Evolutionary conservation across 2,888 invertebrate species (phyloP), one percentile per base, ranked within the genome.

Genomic region (Congeria kusceri): DNA sequence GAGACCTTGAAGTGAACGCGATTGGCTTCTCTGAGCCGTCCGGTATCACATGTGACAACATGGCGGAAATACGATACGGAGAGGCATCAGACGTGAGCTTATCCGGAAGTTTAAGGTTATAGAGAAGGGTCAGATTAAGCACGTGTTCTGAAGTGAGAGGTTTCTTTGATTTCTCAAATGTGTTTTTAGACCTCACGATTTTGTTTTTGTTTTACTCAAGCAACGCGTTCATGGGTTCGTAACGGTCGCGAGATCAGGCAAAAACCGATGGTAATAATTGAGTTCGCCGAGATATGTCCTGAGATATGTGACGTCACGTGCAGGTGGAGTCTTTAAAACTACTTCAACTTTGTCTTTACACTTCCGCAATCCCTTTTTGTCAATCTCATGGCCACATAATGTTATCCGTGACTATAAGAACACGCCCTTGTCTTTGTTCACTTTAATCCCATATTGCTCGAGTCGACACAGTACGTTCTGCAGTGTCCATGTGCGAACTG

Each of bases 31-130:
- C 39, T 39, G 39, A 39, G 39, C 64, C 64, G 15, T 64, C 47
- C 1, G 28, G 64, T n/a, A 64, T 27, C 1, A 47, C 27, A 23
- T 64, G 64, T 15, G 47, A 28, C 47, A 64, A 47, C 0, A 64
- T 27, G 1, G 4, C 25, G 18, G 27, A 23, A 4, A 78, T 7
- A 18, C 92, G 92, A 20, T 65, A 72, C 13, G 88, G 88, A 18
- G 89, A 90, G 0, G 93, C 93, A 85, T 94, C 94, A 28, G 90
- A 89, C 0, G 92, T 88, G 1, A 94, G 67, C 25, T 82, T 77
- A 4, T 93, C 65, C n/a, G 84, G 85, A 28, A 84, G 65, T 13
- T 44, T 62, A 1, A 88, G 88, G 62, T 93, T 88, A 82, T 87
- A 92, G 74, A 92, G 91, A 18, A 80, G 80, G n/a, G n/a, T n/a